Base-by-base conservation (phyloP, 1,140 invertebrate species). In the Aphidius gifuensis region DNA sequence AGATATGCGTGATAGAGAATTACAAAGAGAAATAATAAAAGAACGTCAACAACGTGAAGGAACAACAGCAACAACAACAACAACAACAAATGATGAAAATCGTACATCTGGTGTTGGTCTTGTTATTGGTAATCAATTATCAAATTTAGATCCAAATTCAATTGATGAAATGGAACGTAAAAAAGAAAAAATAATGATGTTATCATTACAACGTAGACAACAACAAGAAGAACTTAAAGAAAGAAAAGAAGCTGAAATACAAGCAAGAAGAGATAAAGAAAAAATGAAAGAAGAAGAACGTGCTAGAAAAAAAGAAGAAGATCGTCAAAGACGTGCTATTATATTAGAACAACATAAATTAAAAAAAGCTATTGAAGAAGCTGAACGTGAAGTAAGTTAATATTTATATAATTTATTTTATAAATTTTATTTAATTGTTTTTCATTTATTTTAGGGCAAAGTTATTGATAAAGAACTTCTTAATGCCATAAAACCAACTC, bases 311-410 rank as follows among this genome's bases (percentile, higher is more conserved):
- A 96, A 95, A 78, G 91, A 94, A 67, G 94, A 98, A 74, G 95
- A 98, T 75, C 89, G 89, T 72, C 85, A 89, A 44, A 84, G 93
- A 68, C 82, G 96, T 63, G 90, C 94, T 64, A 85, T 85, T 63
- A 98, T 98, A 77, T 85, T 97, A 66, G 93, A 97, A 75, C 91
- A 96, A 76, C 94, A 98, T 82, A 93, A 95, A 80, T 85, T 97
- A 68, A 94, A 97, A 73, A 98, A 98, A 81, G 91, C 92, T 48
- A 88, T 92, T 59, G 92, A 96, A 79, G 93, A 96, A 83, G 91
- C 92, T 48, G 92, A 96, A 74, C 84, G 91, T 82, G 92, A 94
- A 84, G 92, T 92, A 45, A 51, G 58, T 61, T 11, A 44, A 55
- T 44, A 23, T 50, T 5, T 1, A 60, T 39, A 46, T 60, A 9